Evolutionary conservation across 2,113 vertebrate species (phyloP).

Genomic region (Oreotragus oreotragus): DNA sequence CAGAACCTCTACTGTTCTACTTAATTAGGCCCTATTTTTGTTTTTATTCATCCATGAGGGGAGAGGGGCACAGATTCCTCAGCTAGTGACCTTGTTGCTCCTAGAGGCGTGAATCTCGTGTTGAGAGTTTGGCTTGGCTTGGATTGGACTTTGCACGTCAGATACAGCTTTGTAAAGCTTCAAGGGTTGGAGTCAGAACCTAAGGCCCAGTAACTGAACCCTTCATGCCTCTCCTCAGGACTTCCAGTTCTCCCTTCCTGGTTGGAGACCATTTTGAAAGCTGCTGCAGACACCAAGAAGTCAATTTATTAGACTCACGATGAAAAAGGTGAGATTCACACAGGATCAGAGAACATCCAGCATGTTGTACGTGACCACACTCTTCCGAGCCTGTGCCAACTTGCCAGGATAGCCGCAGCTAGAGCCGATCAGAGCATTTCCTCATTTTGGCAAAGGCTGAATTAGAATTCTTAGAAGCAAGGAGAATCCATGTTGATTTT

Average conservation of each 20-base stretch:
- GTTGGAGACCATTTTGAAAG: background rate
- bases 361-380: background rate
- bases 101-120: background rate
- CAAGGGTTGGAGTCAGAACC: background rate
- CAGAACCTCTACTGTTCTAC: background rate
- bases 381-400: background rate
- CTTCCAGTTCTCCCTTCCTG: background rate
- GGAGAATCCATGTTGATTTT: background rate
- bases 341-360: background rate
- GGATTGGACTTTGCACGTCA: background rate
- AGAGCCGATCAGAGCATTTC: background rate
- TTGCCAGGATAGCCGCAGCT: no score
- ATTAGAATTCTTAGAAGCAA: background rate
- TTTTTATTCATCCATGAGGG: background rate
- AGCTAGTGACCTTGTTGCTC: background rate
- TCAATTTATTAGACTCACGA: background rate
- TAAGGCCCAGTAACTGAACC: background rate
- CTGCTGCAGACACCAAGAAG: background rate
- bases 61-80: background rate
- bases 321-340: background rate
- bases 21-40: background rate
- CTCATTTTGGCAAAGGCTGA: background rate
- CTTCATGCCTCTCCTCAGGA: background rate
- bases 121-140: background rate
- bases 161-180: background rate